Evolutionary conservation across 2,797 vertebrate genomes (phyloP), one percentile per base, ranked within the genome.

Genomic region (Podargus strigoides): DNA sequence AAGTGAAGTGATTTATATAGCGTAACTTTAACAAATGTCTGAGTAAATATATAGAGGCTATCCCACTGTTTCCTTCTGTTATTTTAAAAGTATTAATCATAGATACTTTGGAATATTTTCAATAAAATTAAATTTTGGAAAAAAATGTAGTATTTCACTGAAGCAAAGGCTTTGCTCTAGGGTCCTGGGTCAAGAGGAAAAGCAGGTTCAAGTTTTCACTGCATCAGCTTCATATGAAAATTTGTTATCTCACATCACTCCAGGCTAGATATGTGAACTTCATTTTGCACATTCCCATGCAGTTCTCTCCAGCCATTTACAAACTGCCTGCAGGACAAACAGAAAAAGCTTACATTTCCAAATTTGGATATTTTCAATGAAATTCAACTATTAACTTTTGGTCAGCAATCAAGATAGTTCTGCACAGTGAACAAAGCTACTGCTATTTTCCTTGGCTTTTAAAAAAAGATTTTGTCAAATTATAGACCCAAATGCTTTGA

Each of bases 151-250:
- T 37, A 41, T 87, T 81, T 84, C 4, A 3, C 12, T 69, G 67
- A 47, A 86, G 63, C 62, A 91, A 87, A 80, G 44, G 32, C 17
- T 92, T 92, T 87, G 15, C 34, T 74, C 50, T 66, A 18, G 27
- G 23, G 47, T 87, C 30, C 18, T 58, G 24, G 42, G 27, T 87
- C 10, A 67, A 60, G 56, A 87, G 15, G 37, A 60, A 67, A 80
- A 17, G 34, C 37, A 67, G n/a, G 27, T 85, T 76, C 19, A 42
- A 9, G 32, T 74, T 87, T 87, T 87, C 6, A 3, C 27, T 62
- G 27, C 52, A 28, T 42, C 41, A 49, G 39, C 22, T 80, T 89
- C n/a, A 2, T 66, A 36, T 64, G 34, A 78, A 75, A 78, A 88
- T 85, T 56, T 64, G 18, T 44, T 46, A 62, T 69, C 64, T 90